Base-by-base conservation (phyloP, 2,797 vertebrate species). In the Alcedo quadribrachys region DNA sequence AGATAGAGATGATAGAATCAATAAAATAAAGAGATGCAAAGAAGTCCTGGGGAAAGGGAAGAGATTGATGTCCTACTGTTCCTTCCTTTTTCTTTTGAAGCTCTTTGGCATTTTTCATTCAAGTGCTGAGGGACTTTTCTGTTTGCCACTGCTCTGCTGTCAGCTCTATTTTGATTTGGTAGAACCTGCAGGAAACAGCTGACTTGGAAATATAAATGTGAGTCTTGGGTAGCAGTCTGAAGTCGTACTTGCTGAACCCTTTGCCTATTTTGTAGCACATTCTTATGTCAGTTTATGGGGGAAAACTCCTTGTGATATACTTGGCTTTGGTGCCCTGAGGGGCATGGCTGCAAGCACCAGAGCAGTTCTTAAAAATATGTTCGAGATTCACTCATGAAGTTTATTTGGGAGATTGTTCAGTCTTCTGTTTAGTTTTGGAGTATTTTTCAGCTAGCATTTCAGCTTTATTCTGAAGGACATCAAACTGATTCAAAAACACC, bases 1-100 rank as follows among this genome's bases (percentile, higher is more conserved):
- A 84, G 75, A 50, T 62, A 45, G 50, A 73, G 35, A 28, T 85
- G 69, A 65, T 71, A 50, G 32, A 45, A 35, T 81, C 91, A 87
- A 73, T 87, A 75, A 91, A 81, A 78, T 27, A 71, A 73, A 73
- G 43, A 81, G 25, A 76, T 73, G 91, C 69, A 83, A 58, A 85
- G 54, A 68, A 92, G 27, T 43, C 76, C 60, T 45, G 24, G 66
- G 67, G 60, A 92, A 71, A 75, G 35, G 37, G 62, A 33, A 37
- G 69, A 83, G 51, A 73, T 25, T 85, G 87, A 48, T 87, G 55
- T 21, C 55, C 76, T 45, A 18, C 81, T 74, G 54, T 65, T 95
- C 19, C n/a, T 80, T 74, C 33, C 21, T 60, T 85, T 90, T 83
- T n/a, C 53, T 86, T 89, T 81, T 71, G 62, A 81, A 89, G 51